These are phyloP conservation scores for cattle (Bos taurus) DNA, from an alignment of 2,113 vertebrate species.

Conservation along the genomic window ARS-UCD2.0 NC_037336.1:7204001-7204500, in stretches of 20 bases:
- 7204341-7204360: neutral
- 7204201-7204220: neutral
- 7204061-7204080: no score
- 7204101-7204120: no score
- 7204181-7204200: neutral
- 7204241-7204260: neutral
- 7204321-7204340: neutral
- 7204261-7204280: neutral
- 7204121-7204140: no score
- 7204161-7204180: no score
- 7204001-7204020: no score
- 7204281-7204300: neutral
- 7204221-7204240: neutral
- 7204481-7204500: neutral
- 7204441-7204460: neutral
- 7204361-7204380: accelerated
- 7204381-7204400: neutral
- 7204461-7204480: neutral
- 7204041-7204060: no score
- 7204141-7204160: no score
- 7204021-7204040: no score
- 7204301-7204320: neutral
- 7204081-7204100: no score
- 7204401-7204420: neutral
- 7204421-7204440: neutral